Percentiles rank a stretch among this genome's conserved stretches.
Conservation (phyloP, 37 sponge, comb jelly and placozoan genomes). For the Hexactinellida sp. region DNA sequence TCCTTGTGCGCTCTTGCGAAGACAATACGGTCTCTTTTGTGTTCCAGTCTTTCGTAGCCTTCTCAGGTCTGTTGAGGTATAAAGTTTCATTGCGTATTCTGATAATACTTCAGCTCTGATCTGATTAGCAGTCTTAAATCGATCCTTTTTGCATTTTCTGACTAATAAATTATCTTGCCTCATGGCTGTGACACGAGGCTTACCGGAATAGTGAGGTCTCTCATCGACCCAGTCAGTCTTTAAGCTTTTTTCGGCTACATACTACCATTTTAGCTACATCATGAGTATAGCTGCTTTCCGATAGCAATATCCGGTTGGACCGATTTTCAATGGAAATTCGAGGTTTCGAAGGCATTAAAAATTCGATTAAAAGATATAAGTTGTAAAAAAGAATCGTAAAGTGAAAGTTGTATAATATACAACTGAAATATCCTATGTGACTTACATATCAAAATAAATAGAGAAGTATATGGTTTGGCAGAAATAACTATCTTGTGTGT, state of each 20-base stretch:
- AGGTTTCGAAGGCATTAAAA: constrained; percentile 4
- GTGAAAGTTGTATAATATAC: background rate
- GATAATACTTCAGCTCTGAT: constrained; percentile 12
- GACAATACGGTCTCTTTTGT: background rate
- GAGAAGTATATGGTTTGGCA: background rate
- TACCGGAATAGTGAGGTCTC: background rate
- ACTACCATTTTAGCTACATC: constrained; percentile 3
- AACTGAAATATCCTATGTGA: background rate
- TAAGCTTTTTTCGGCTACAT: background rate
- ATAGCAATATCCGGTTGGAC: background rate
- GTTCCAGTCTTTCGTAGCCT: background rate
- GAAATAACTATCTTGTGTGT: background rate
- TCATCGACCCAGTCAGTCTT: constrained; percentile 4
- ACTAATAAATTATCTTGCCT: constrained; percentile 12
- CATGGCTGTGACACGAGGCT: constrained; percentile 7
- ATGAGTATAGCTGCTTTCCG: constrained; percentile 1
- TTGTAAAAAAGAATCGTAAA: background rate
- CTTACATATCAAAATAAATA: background rate
- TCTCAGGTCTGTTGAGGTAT: background rate
- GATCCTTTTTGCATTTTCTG: constrained; percentile 14
- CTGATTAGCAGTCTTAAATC: constrained; percentile 12
- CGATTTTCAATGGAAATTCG: constrained; percentile 15
- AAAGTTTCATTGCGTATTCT: background rate
- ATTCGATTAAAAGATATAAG: background rate
- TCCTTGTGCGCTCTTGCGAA: constrained; percentile 15